Evolutionary conservation across 2,888 invertebrate genomes (phyloP).

Genomic region (Megamerina dolium): DNA sequence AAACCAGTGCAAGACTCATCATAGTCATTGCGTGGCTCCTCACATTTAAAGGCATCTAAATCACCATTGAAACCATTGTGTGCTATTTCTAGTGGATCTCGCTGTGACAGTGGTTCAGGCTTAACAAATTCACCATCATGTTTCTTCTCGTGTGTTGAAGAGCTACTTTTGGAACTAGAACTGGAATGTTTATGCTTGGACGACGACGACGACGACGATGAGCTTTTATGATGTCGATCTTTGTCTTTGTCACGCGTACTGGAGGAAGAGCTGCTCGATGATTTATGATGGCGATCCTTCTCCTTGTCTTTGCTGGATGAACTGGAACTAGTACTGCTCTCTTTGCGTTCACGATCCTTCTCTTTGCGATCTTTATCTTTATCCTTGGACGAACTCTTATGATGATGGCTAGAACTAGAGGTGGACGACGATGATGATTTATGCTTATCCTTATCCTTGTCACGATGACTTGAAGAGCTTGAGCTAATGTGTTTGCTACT

Average conservation of each 20-base stretch:
- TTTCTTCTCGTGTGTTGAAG: slow-evolving; percentile 37
- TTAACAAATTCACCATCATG: slow-evolving; percentile 40
- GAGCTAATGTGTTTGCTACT: slow-evolving; percentile 22
- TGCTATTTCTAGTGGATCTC: slow-evolving; percentile 23
- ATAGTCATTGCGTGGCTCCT: slow-evolving; percentile 26
- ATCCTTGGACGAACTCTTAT: slow-evolving; percentile 41
- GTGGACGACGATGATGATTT: slow-evolving; percentile 43
- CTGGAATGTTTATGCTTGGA: slow-evolving; percentile 50
- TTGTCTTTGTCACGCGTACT: slow-evolving; percentile 39
- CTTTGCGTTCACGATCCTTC: slow-evolving; percentile 45
- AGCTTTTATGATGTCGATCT: slow-evolving; percentile 44
- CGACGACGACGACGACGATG: slow-evolving; percentile 39
- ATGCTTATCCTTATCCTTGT: slow-evolving; percentile 49
- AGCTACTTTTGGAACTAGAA: slow-evolving; percentile 34
- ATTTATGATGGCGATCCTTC: slow-evolving; percentile 47
- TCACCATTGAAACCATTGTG: slow-evolving; percentile 26
- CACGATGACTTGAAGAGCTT: slow-evolving; percentile 40
- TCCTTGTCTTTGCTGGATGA: slow-evolving; percentile 36
- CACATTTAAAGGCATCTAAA: slow-evolving; percentile 13
- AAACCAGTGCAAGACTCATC: slow-evolving; percentile 35
- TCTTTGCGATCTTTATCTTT: slow-evolving; percentile 43
- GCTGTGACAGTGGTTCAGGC: slow-evolving; percentile 38
- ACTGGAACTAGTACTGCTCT: slow-evolving; percentile 40
- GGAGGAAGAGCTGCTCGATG: slow-evolving; percentile 41
- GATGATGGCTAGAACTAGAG: slow-evolving; percentile 28